Percentiles rank a stretch among this genome's conserved stretches.
These are phyloP conservation scores for Hypanus sabinus DNA, from an alignment of 2,113 vertebrate species.

Conservation along the genomic window DNA sequence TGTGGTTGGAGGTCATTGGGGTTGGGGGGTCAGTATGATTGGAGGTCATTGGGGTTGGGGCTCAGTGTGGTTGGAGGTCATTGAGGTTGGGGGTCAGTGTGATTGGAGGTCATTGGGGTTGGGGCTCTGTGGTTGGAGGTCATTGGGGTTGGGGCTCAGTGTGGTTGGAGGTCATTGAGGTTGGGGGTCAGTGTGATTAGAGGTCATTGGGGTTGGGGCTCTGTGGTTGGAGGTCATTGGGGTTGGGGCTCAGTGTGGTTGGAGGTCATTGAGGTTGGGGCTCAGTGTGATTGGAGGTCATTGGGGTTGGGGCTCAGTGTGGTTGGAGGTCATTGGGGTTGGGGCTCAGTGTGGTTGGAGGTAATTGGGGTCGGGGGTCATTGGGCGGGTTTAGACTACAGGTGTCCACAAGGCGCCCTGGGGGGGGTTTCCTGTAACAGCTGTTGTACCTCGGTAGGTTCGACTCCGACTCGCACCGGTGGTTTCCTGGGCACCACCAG, in stretches of 20 bases:
- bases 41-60: background rate
- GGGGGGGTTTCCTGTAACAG: background rate
- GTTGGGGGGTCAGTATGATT: background rate
- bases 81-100: background rate
- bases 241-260: too few species aligned
- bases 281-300: background rate
- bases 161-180: background rate
- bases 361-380: background rate
- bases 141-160: background rate
- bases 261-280: background rate
- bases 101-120: background rate
- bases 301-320: background rate
- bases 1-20: background rate
- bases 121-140: background rate
- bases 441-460: slow-evolving; percentile 52
- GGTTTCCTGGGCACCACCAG: slow-evolving; percentile 96
- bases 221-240: background rate
- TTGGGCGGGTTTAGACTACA: background rate
- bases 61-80: background rate
- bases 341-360: background rate
- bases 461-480: slow-evolving; percentile 83
- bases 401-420: background rate
- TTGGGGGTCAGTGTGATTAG: too few species aligned
- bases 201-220: background rate
- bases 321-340: background rate